A percentile compares a stretch with the other conserved stretches of the same genome.
These are phyloP conservation scores for Semotilus atromaculatus DNA, from an alignment of 2,797 vertebrate species.

Conservation along the genomic window DNA sequence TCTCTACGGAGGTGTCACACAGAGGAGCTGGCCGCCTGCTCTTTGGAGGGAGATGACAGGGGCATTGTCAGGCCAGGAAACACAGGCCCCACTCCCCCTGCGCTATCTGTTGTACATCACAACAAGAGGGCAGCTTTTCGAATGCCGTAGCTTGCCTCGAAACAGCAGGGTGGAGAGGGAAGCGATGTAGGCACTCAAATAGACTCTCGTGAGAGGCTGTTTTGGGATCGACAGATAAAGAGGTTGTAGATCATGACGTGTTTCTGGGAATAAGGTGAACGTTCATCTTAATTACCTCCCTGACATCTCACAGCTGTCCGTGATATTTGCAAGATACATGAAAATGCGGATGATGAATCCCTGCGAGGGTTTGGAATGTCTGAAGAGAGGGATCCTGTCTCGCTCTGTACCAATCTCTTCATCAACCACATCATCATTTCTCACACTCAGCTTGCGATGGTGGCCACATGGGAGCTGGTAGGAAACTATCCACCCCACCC, in stretches of 20 bases:
- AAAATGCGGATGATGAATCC: slow-evolving; percentile 47
- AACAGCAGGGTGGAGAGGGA: slow-evolving; percentile 25
- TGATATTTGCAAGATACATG: slow-evolving; percentile 32
- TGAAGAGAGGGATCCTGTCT: slow-evolving; percentile 35
- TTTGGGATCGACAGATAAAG: slow-evolving; percentile 17
- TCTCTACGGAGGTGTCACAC: slow-evolving; percentile 76
- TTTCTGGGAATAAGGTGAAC: slow-evolving; percentile 35
- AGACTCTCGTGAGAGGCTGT: slow-evolving; percentile 18
- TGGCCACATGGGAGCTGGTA: slow-evolving; percentile 7
- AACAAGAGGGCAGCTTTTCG: background rate
- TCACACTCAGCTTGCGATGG: slow-evolving; percentile 19
- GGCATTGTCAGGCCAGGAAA: slow-evolving; percentile 44
- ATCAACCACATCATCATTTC: slow-evolving; percentile 43
- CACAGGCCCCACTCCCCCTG: slow-evolving; percentile 2
- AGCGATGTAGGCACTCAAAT: background rate
- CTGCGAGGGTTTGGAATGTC: slow-evolving; percentile 14
- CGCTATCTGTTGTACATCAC: slow-evolving; percentile 39
- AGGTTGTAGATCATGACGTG: slow-evolving; percentile 37
- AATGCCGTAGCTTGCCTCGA: slow-evolving; percentile 2
- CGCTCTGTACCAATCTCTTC: slow-evolving; percentile 43
- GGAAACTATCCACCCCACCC: slow-evolving; percentile 8
- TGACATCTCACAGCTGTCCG: slow-evolving; percentile 52
- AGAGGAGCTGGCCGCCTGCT: slow-evolving; percentile 45
- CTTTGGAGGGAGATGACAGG: slow-evolving; percentile 50
- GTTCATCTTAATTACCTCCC: slow-evolving; percentile 55